Conservation (phyloP, 1,140 invertebrate species). For the Drosophila orena region DNA sequence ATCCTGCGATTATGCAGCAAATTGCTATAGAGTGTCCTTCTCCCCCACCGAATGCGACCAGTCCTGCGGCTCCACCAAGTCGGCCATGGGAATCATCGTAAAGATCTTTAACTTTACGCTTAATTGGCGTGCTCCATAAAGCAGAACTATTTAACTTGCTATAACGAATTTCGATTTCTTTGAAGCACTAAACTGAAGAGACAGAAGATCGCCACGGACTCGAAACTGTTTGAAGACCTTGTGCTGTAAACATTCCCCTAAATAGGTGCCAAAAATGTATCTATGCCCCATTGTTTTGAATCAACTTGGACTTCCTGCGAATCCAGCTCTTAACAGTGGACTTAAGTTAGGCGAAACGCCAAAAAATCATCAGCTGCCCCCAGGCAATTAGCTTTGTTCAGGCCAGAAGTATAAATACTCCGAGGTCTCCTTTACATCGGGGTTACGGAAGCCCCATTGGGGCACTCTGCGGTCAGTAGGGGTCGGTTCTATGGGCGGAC, state of each 20-base stretch:
- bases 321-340: constrained; percentile 20
- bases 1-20: constrained; percentile 76
- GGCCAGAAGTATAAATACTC: constrained; percentile 9
- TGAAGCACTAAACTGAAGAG: too few species aligned
- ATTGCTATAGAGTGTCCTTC: constrained; percentile 30
- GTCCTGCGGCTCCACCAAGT: neutral
- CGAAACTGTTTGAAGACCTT: too few species aligned
- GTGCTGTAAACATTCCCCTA: too few species aligned
- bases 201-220: too few species aligned
- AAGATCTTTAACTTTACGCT: neutral
- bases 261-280: too few species aligned
- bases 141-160: too few species aligned
- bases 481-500: constrained; percentile 10
- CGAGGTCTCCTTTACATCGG: constrained; percentile 16
- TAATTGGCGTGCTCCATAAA: neutral
- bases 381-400: constrained; percentile 22
- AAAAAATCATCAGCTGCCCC: constrained; percentile 31
- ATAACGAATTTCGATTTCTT: too few species aligned
- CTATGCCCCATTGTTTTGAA: neutral
- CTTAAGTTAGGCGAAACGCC: constrained; percentile 27
- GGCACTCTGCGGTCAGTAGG: constrained; percentile 20
- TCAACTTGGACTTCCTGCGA: constrained; percentile 13
- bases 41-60: neutral
- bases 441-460: constrained; percentile 9
- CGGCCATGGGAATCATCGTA: too few species aligned